Evolutionary conservation across 2,888 invertebrate species (phyloP).

Genomic region (Odontothrips loti): DNA sequence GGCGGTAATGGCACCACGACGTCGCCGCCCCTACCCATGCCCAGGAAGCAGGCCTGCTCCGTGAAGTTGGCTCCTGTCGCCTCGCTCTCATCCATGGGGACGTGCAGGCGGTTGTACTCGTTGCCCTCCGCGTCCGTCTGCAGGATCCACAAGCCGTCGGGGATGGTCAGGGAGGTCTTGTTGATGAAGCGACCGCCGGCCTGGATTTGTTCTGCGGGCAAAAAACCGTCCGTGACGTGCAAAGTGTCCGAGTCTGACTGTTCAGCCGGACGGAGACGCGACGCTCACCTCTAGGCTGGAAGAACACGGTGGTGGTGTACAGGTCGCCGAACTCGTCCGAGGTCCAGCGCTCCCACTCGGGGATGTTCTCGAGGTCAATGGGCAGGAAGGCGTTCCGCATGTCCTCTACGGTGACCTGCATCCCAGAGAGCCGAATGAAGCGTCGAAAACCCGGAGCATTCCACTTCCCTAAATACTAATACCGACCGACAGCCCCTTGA

Average conservation of each 20-base stretch:
- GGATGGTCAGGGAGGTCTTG: neutral
- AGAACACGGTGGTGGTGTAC: neutral
- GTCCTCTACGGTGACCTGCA: neutral
- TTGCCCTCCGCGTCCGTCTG: neutral
- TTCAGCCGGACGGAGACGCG: too few relatives aligned
- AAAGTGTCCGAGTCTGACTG: too few relatives aligned
- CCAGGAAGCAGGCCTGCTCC: conserved; percentile 24
- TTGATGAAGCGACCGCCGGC: neutral
- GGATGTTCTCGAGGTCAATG: neutral
- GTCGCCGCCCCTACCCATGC: conserved; percentile 11
- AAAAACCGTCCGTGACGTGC: too few relatives aligned
- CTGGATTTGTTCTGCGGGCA: neutral
- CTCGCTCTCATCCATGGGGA: neutral
- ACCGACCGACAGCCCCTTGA: neutral
- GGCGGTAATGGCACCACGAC: too few relatives aligned
- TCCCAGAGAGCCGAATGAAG: too few relatives aligned
- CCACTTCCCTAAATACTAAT: too few relatives aligned
- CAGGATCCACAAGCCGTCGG: neutral
- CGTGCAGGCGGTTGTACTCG: neutral
- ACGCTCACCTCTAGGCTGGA: neutral
- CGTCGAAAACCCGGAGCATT: too few relatives aligned
- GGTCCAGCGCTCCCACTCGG: neutral
- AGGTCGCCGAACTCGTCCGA: neutral
- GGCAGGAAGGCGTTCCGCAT: neutral
- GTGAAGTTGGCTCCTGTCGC: neutral